phyloP scores from a whole-genome alignment of 2,888 invertebrate genomes.

The Argyra leucocephala region DNA sequence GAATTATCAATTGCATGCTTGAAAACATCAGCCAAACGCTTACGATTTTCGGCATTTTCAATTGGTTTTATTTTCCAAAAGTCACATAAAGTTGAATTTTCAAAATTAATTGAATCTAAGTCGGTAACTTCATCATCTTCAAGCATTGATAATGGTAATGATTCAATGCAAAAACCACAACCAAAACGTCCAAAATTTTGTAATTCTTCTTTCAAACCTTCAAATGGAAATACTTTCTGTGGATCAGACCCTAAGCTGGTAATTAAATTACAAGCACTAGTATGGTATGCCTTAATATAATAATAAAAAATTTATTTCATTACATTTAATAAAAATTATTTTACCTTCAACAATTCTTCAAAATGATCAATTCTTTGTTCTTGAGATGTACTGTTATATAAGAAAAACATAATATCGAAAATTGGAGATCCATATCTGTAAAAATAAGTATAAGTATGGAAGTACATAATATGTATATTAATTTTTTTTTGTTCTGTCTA shows the following conservation, averaged over 20 bases:
- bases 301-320: background rate
- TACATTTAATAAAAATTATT: background rate
- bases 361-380: constrained; percentile 50
- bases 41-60: constrained; percentile 50
- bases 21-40: constrained; percentile 54
- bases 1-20: constrained; percentile 56
- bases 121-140: constrained; percentile 49
- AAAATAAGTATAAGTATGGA: background rate
- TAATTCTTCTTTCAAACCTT: constrained; percentile 40
- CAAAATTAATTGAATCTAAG: constrained; percentile 39
- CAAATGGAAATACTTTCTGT: constrained; percentile 43
- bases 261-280: constrained; percentile 48
- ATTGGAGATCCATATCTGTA: constrained; percentile 48
- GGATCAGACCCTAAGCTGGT: constrained; percentile 53
- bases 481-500: constrained; percentile 9
- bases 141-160: constrained; percentile 46
- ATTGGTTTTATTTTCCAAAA: constrained; percentile 56
- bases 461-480: too few relatives aligned
- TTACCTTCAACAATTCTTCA: constrained; percentile 40
- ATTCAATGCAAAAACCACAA: constrained; percentile 49
- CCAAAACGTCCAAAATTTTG: constrained; percentile 46
- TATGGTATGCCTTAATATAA: constrained; percentile 50
- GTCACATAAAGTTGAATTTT: constrained; percentile 46
- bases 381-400: constrained; percentile 55
- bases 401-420: constrained; percentile 51